Evolutionary conservation across 2,113 vertebrate genomes (phyloP), one percentile per base, ranked within the genome.

Genomic region (Chloropsis cyanopogon): DNA sequence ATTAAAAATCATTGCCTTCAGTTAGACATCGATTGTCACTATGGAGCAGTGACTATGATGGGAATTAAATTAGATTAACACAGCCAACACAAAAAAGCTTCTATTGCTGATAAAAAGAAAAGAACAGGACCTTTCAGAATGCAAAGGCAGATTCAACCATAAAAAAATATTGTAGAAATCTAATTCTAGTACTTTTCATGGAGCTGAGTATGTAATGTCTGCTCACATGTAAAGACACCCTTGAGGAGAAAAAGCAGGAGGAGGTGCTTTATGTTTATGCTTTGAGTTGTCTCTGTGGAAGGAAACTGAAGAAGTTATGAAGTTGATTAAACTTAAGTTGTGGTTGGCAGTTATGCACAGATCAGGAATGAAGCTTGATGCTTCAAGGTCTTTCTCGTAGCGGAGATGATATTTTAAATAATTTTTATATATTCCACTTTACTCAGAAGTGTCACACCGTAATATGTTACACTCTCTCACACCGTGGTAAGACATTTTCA

Each of bases 231-330:
- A 96, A 94, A 94, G 78, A 95, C 93, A 91, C 94, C 85, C 89
- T 92, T 42, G 88, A 97, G 96, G 88, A 96, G 71, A 60, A 85
- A 93, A 96, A 88, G 29, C 75, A 92, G 82, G 79, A 96, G 57
- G 89, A 96, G 71, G 50, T 90, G 31, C 77, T 98, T 97, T 97
- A 95, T 96, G 96, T 98, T 97, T 97, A 97, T 96, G 92, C 76
- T 94, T 94, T 91, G 84, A 84, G 63, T 92, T 91, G 66, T 78
- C 69, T 97, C 60, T 85, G 39, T 90, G 50, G 76, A 95, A 95
- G 82, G 81, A 95, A 97, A 85, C 63, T 23, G 44, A 94, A 88
- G 80, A 96, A 95, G 82, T 97, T 97, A 93, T 57, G 92, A 95
- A 72, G 54, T 73, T 96, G 94, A 95, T 95, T 97, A 97, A 97